A percentile compares a stretch with the other conserved stretches of the same genome.
Conservation (phyloP, 2,113 vertebrate species). For the Trichomycterus rosablanca region DNA sequence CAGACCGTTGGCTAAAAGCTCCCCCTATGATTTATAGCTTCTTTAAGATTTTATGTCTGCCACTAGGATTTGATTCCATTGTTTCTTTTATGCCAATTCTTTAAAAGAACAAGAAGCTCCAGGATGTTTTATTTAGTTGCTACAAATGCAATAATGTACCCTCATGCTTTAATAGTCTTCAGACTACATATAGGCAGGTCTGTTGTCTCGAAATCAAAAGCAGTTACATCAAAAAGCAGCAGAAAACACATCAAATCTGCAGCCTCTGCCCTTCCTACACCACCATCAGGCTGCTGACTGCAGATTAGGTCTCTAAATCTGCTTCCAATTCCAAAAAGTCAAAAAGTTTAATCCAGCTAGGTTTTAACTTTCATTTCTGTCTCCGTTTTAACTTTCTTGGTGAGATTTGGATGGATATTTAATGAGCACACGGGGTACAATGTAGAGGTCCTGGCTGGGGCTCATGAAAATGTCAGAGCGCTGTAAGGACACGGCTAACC, state of each 20-base stretch:
- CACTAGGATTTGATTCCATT: too few species aligned
- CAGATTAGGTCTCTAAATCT: too few species aligned
- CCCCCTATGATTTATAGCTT: too few species aligned
- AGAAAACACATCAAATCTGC: background rate
- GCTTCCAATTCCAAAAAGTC: too few species aligned
- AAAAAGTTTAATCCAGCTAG: too few species aligned
- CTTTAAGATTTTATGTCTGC: too few species aligned
- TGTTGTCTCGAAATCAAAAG: slow-evolving; percentile 21
- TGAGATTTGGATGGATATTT: slow-evolving; percentile 32
- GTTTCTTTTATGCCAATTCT: background rate
- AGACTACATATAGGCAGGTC: slow-evolving; percentile 9
- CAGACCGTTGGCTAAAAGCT: too few species aligned
- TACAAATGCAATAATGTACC: too few species aligned
- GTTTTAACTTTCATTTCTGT: too few species aligned
- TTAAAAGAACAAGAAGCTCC: background rate
- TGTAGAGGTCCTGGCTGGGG: slow-evolving; percentile 27
- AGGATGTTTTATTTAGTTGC: background rate
- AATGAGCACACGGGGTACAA: slow-evolving; percentile 47
- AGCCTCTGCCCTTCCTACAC: too few species aligned
- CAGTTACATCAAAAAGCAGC: slow-evolving; percentile 22
- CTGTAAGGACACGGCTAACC: slow-evolving; percentile 56
- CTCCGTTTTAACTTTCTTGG: slow-evolving; percentile 7
- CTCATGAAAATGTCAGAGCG: slow-evolving; percentile 58
- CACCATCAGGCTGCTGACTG: too few species aligned
- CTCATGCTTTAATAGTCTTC: background rate